These are phyloP conservation scores for Calliphora vomitoria DNA, from an alignment of 2,888 invertebrate genomes.

Conservation along the genomic window DNA sequence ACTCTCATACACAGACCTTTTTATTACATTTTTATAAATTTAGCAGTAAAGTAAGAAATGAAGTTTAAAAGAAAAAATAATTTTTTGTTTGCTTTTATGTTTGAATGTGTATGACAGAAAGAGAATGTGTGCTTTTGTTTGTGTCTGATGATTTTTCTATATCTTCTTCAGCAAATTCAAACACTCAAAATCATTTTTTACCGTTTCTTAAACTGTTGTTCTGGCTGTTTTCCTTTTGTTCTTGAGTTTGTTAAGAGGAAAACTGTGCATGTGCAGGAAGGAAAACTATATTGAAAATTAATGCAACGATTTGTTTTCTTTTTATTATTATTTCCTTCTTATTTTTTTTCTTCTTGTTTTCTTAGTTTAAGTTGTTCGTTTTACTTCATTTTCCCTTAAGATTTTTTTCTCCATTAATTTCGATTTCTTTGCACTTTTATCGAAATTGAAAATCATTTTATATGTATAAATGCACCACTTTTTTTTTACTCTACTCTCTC, in stretches of 20 bases:
- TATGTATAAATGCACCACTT: not conserved
- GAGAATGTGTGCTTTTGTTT: not conserved
- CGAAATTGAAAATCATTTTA: constrained; percentile 67
- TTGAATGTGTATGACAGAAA: not conserved
- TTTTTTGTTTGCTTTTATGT: not conserved
- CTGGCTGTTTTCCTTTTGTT: constrained; percentile 10
- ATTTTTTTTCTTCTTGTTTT: constrained; percentile 11
- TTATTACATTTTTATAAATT: constrained; percentile 9
- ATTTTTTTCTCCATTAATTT: constrained; percentile 63
- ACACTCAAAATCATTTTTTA: constrained; percentile 3
- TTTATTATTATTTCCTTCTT: not conserved
- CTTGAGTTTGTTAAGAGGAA: not conserved
- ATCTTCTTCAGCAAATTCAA: constrained; percentile 39
- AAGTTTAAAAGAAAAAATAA: not conserved
- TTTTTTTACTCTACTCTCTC: not conserved
- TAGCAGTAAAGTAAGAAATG: constrained; percentile 11
- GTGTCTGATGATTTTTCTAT: constrained; percentile 1
- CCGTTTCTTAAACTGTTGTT: constrained; percentile 2
- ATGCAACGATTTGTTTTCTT: constrained; percentile 44
- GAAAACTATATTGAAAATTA: constrained; percentile 39
- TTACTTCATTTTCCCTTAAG: constrained; percentile 23
- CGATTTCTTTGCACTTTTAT: constrained; percentile 59
- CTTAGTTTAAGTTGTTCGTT: constrained; percentile 8
- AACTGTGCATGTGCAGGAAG: not conserved
- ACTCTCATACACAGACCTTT: not conserved